These are phyloP conservation scores for Dendrocincla fuliginosa DNA, from an alignment of 2,797 vertebrate genomes.

Conservation along the genomic window DNA sequence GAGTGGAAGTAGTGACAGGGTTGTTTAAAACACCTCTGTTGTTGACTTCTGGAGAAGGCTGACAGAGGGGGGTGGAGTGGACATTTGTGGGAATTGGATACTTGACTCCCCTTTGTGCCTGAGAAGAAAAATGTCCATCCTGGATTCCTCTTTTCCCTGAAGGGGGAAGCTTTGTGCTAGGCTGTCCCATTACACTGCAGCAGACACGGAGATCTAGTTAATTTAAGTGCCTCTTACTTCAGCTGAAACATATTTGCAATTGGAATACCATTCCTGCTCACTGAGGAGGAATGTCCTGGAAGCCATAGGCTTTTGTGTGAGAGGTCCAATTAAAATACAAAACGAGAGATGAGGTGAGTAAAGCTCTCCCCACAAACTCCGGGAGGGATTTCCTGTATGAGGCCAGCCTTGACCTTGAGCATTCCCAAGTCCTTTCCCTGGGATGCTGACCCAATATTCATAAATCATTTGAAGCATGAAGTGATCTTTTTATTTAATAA, in stretches of 20 bases:
- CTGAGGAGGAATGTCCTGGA: constrained; percentile 3
- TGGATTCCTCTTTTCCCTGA: neutral
- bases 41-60: neutral
- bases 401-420: constrained; percentile 43
- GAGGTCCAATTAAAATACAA: constrained; percentile 31
- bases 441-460: constrained; percentile 42
- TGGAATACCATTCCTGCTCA: constrained; percentile 15
- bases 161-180: constrained; percentile 3
- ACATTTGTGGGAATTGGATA: neutral
- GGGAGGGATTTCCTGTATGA: constrained; percentile 3
- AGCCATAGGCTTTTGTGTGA: constrained; percentile 27
- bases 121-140: neutral
- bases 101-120: neutral
- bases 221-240: constrained; percentile 45
- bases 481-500: constrained; percentile 40
- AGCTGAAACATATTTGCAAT: constrained; percentile 19
- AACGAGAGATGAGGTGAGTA: neutral
- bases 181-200: neutral
- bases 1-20: neutral
- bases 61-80: neutral
- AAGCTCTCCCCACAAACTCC: neutral
- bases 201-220: constrained; percentile 7
- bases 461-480: constrained; percentile 42
- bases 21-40: neutral
- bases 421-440: constrained; percentile 28